Conservation (phyloP, 2,888 invertebrate species). For the Baccha elongata region DNA sequence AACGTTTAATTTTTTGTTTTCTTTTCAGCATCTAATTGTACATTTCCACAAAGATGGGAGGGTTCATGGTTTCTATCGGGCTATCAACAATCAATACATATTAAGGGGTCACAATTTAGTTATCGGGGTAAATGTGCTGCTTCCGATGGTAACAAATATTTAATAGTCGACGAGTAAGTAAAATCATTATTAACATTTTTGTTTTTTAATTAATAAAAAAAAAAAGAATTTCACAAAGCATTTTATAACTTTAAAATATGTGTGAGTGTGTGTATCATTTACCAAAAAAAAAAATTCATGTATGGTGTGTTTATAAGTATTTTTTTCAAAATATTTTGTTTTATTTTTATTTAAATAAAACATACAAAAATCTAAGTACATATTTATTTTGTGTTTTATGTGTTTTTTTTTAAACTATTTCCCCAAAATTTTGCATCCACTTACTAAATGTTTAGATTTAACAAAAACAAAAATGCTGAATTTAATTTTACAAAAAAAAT, state of each 20-base stretch:
- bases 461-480: conserved; percentile 58
- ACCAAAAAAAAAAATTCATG: conserved; percentile 16
- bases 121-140: conserved; percentile 93
- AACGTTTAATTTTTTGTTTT: background rate
- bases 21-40: conserved; percentile 86
- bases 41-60: conserved; percentile 92
- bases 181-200: background rate
- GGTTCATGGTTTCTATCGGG: conserved; percentile 96
- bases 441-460: conserved; percentile 72
- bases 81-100: conserved; percentile 91
- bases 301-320: conserved; percentile 51
- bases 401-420: conserved; percentile 45
- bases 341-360: conserved; percentile 30
- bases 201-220: conserved; percentile 24
- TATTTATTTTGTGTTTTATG: conserved; percentile 28
- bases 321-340: conserved; percentile 32
- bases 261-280: conserved; percentile 41
- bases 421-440: conserved; percentile 67
- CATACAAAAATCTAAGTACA: conserved; percentile 2
- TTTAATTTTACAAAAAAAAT: conserved; percentile 54
- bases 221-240: background rate
- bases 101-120: conserved; percentile 91
- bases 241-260: conserved; percentile 11
- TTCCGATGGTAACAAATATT: conserved; percentile 93
- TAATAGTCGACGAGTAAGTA: conserved; percentile 94